Evolutionary conservation across 2,113 vertebrate genomes (phyloP), one percentile per base, ranked within the genome.

Genomic region (Struthio camelus): DNA sequence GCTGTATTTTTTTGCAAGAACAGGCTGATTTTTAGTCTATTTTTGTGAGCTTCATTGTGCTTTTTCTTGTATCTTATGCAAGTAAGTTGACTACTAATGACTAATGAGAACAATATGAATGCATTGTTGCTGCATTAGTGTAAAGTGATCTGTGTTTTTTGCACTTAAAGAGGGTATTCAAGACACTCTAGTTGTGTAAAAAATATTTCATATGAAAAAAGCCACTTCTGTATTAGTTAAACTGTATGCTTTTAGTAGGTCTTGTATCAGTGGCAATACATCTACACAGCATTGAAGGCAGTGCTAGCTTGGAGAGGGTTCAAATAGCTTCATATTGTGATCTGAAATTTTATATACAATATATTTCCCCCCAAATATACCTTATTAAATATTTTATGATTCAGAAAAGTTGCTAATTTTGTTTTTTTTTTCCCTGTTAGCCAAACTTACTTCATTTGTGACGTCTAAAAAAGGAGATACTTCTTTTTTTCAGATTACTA

Each of bases 301-400:
- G 97, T 98, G 97, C 97, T 98, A 98, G 98, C 98, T 98, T 98
- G 97, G 98, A 98, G 98, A 98, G 92, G 97, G 96, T 98, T 98
- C 98, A 98, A 98, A 99, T 98, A 71, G 98, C 99, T 99, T 99
- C 98, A 98, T 99, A 98, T 99, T 99, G 99, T 99, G 99, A 99
- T 98, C 98, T 98, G 98, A 99, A 98, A 99, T 99, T 99, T 99
- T 99, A 99, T 99, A 99, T 99, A 99, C 99, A 99, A 98, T 99
- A 99, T 99, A 99, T 98, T 59, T 19, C 97, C 98, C 98, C 99
- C 98, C 97, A 98, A 99, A 98, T 99, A 99, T 99, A 99, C 98
- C 98, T 98, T 99, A 99, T 99, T 99, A 99, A 99, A 99, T 99
- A 99, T 99, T 99, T 99, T 98, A 98, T 99, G 99, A 99, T 99